Percentiles rank a stretch among this genome's conserved stretches.
These are phyloP conservation scores for Antennarius maculatus DNA, from an alignment of 2,797 vertebrate species.

Conservation along the genomic window DNA sequence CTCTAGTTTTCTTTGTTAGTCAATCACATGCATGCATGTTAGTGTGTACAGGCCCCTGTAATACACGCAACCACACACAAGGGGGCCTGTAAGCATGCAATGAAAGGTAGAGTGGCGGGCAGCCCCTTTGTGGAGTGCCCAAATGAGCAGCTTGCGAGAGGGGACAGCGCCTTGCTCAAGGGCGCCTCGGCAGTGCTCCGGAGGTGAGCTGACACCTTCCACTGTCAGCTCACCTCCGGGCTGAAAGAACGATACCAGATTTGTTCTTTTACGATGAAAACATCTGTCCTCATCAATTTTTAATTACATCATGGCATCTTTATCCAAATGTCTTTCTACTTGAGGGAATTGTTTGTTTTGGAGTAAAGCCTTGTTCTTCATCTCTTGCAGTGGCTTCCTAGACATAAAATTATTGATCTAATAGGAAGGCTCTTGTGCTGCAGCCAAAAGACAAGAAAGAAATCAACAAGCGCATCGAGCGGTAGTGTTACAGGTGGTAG, in stretches of 20 bases:
- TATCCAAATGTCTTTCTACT: slow-evolving; percentile 26
- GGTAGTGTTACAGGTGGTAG: slow-evolving; percentile 1
- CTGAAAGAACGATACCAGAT: background rate
- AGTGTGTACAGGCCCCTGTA: too few species aligned
- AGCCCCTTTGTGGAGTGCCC: too few species aligned
- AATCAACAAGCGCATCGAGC: background rate
- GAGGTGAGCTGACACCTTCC: too few species aligned
- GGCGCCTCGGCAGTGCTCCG: too few species aligned
- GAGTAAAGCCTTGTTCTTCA: slow-evolving; percentile 12
- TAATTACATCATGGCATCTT: slow-evolving; percentile 33
- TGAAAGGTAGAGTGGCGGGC: too few species aligned
- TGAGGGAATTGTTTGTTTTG: slow-evolving; percentile 14
- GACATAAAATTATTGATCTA: slow-evolving; percentile 14
- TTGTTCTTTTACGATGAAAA: background rate
- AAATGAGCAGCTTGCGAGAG: too few species aligned
- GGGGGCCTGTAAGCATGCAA: too few species aligned
- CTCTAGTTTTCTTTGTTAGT: too few species aligned
- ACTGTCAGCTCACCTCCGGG: too few species aligned
- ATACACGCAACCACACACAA: too few species aligned
- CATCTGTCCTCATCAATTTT: slow-evolving; percentile 26
- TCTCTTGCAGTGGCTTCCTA: slow-evolving; percentile 15
- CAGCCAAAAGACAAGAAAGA: background rate
- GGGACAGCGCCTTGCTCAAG: too few species aligned
- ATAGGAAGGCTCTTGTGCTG: slow-evolving; percentile 1
- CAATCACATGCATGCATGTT: too few species aligned